Evolutionary conservation across 2,888 invertebrate genomes (phyloP).

Genomic region (Andrena camellia): DNA sequence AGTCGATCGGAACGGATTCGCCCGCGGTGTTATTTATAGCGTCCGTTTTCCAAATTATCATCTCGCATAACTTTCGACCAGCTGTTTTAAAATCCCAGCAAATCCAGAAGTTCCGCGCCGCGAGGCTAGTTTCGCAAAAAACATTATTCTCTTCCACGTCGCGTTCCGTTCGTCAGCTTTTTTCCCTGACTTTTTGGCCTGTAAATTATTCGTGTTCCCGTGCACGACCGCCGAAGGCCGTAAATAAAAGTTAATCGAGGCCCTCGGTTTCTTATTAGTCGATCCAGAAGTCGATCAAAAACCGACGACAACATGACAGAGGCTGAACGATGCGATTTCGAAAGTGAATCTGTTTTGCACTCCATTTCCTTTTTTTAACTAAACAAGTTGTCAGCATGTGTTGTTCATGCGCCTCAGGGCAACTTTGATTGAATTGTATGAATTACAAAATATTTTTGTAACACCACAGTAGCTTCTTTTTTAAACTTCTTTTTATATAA

Average conservation of each 20-base stretch:
- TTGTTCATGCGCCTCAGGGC: too few species aligned
- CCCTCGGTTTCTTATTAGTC: constrained; percentile 6
- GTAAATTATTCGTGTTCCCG: constrained; percentile 44
- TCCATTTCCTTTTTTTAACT: too few species aligned
- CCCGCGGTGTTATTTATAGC: constrained; percentile 10
- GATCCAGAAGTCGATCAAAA: constrained; percentile 23
- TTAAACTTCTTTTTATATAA: too few species aligned
- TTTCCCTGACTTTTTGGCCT: background rate
- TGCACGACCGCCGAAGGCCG: constrained; percentile 27
- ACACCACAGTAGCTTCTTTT: too few species aligned
- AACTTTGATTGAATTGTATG: too few species aligned
- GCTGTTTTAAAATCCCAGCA: background rate
- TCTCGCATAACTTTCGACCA: background rate
- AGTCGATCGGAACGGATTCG: constrained; percentile 1
- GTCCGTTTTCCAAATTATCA: constrained; percentile 5
- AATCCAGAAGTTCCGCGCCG: background rate
- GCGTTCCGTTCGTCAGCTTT: background rate
- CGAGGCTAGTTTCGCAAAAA: constrained; percentile 18
- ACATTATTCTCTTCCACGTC: background rate
- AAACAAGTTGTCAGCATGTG: too few species aligned
- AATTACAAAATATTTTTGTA: too few species aligned
- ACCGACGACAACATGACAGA: constrained; percentile 24
- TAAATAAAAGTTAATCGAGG: constrained; percentile 42
- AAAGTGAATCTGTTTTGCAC: too few species aligned
- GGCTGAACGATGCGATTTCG: too few species aligned